Conservation (phyloP, 1,140 invertebrate genomes). For the Macrocentrus cingulum region DNA sequence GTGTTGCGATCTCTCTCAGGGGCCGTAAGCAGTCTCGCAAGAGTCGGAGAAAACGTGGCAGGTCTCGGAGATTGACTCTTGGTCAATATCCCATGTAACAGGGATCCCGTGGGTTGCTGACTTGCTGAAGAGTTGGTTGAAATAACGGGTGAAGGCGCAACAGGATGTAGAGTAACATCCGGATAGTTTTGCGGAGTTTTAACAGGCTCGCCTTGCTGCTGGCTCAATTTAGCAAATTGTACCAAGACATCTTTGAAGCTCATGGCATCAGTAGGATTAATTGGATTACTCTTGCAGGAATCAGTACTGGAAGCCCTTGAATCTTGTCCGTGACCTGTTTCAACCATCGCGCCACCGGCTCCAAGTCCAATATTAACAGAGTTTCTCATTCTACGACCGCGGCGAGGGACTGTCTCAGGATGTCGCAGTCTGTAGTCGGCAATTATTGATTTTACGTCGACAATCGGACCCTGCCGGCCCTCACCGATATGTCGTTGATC, state of each 20-base stretch:
- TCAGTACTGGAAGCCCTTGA: conserved; percentile 60
- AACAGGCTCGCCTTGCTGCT: conserved; percentile 58
- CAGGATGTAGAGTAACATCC: conserved; percentile 75
- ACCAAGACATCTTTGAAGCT: conserved; percentile 78
- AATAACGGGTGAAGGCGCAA: conserved; percentile 57
- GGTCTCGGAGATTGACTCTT: conserved; percentile 59
- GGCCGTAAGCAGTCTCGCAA: conserved; percentile 75
- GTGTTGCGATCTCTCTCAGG: conserved; percentile 59
- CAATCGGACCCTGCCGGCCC: conserved; percentile 73
- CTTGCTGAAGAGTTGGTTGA: conserved; percentile 45
- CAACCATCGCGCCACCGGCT: conserved; percentile 53
- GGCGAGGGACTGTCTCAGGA: conserved; percentile 67
- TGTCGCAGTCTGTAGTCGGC: conserved; percentile 77
- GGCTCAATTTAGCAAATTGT: conserved; percentile 70
- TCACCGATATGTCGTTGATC: conserved; percentile 59
- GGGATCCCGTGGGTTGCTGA: conserved; percentile 62
- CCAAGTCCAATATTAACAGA: conserved; percentile 52
- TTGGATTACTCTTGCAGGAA: conserved; percentile 58
- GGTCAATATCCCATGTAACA: conserved; percentile 75
- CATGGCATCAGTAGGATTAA: conserved; percentile 47
- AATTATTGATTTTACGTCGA: conserved; percentile 81
- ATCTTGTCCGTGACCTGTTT: conserved; percentile 47
- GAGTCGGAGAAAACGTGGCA: conserved; percentile 73
- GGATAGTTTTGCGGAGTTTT: conserved; percentile 71
- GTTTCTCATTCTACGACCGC: conserved; percentile 55